Conservation (phyloP, 30 jellyfish, hydroid and myxozoan genomes). For the Pelagia noctiluca region DNA sequence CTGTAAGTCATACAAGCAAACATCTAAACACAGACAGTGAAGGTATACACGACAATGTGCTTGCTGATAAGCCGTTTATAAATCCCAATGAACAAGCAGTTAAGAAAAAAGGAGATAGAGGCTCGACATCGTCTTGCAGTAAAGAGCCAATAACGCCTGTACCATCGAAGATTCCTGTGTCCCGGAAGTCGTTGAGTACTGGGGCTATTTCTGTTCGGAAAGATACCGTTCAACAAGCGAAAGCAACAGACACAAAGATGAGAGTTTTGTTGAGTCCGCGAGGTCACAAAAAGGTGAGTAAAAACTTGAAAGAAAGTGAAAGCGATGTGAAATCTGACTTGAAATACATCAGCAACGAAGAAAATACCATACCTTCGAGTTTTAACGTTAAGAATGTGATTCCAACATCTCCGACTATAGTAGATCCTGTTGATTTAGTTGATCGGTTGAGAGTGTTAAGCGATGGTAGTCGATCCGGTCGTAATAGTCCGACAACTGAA, state of each 20-base stretch:
- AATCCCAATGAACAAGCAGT: not conserved
- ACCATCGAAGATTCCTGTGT: slow-evolving; percentile 18
- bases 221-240: slow-evolving; percentile 13
- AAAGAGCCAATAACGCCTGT: slow-evolving; percentile 2
- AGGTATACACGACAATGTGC: not conserved
- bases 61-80: not conserved
- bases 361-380: not conserved
- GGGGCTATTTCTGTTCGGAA: slow-evolving; percentile 41
- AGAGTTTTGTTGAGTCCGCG: slow-evolving; percentile 53
- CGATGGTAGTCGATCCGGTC: slow-evolving; percentile 44
- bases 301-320: slow-evolving; percentile 5
- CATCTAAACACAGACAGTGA: not conserved
- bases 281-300: slow-evolving; percentile 5
- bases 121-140: not conserved
- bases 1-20: not conserved
- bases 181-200: slow-evolving; percentile 55
- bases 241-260: slow-evolving; percentile 24
- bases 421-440: slow-evolving; percentile 48
- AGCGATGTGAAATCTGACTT: slow-evolving; percentile 1
- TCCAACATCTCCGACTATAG: not conserved
- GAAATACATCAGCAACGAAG: not conserved
- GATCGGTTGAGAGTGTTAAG: slow-evolving; percentile 53
- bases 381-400: slow-evolving; percentile 2
- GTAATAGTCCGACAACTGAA: slow-evolving; percentile 57
- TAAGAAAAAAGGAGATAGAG: not conserved